Evolutionary conservation across 2,888 invertebrate genomes (phyloP).

Genomic region (Pristionchus entomophagus): DNA sequence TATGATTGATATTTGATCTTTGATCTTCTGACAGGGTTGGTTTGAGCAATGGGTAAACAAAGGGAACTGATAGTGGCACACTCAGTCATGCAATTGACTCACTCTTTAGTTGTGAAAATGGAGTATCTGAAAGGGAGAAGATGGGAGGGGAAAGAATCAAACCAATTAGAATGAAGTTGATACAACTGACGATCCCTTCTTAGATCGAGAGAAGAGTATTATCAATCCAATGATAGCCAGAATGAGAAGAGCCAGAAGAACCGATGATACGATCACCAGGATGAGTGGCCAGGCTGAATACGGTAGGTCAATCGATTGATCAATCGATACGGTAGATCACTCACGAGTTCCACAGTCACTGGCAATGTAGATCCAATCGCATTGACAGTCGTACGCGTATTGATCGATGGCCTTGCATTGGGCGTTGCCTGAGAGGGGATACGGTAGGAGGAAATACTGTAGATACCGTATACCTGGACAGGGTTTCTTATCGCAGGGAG

Average conservation of each 20-base stretch:
- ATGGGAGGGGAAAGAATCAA: background rate
- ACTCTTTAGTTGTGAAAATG: conserved; percentile 41
- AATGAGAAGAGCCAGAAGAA: conserved; percentile 40
- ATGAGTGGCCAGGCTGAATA: conserved; percentile 37
- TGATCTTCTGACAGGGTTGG: background rate
- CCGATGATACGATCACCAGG: conserved; percentile 18
- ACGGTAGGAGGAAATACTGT: background rate
- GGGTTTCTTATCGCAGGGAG: conserved; percentile 30
- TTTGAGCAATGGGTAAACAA: background rate
- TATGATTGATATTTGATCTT: conserved; percentile 29
- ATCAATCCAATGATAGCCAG: background rate
- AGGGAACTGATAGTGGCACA: background rate
- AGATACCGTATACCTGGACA: conserved; percentile 20
- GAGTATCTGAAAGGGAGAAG: conserved; percentile 29
- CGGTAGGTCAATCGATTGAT: background rate
- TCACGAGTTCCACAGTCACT: conserved; percentile 47
- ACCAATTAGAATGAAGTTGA: conserved; percentile 21
- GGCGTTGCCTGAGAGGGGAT: conserved; percentile 39
- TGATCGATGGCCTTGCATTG: conserved; percentile 12
- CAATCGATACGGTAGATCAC: background rate
- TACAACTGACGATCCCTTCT: conserved; percentile 40
- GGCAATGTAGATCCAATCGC: conserved; percentile 44
- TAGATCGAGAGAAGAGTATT: conserved; percentile 19
- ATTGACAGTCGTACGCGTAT: conserved; percentile 24
- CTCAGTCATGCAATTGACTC: conserved; percentile 14